Conservation (phyloP, 1,140 invertebrate species). For the Alviniconcha marisindica region DNA sequence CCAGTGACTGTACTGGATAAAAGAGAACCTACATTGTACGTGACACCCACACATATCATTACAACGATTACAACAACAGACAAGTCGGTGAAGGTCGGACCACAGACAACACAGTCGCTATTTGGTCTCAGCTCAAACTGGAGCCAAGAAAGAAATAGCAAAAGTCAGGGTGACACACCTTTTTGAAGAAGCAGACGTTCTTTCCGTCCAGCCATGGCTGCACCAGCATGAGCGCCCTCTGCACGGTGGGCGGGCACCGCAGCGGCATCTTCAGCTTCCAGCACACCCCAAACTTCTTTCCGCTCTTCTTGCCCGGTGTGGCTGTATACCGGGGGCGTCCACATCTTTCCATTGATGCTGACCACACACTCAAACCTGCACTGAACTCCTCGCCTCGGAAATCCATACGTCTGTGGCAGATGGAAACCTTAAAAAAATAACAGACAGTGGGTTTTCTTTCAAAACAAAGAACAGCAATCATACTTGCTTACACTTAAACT, state of each 20-base stretch:
- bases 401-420: neutral
- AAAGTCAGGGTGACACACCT: too few relatives aligned
- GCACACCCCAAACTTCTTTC: neutral
- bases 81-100: too few relatives aligned
- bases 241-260: neutral
- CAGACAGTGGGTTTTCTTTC: too few relatives aligned
- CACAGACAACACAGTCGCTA: too few relatives aligned
- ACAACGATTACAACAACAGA: too few relatives aligned
- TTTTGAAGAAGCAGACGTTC: neutral
- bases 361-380: conserved; percentile 3
- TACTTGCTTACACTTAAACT: too few relatives aligned
- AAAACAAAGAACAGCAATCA: too few relatives aligned
- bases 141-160: too few relatives aligned
- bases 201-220: neutral
- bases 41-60: too few relatives aligned
- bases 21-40: too few relatives aligned
- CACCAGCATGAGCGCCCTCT: conserved; percentile 24
- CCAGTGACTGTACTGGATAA: too few relatives aligned
- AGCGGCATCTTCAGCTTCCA: conserved; percentile 20
- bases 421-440: neutral
- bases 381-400: neutral
- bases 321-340: neutral
- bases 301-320: neutral
- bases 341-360: neutral
- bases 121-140: too few relatives aligned